Evolutionary conservation across 2,888 invertebrate species (phyloP), one percentile per base, ranked within the genome.

Genomic region (Alentia gelatinosa): DNA sequence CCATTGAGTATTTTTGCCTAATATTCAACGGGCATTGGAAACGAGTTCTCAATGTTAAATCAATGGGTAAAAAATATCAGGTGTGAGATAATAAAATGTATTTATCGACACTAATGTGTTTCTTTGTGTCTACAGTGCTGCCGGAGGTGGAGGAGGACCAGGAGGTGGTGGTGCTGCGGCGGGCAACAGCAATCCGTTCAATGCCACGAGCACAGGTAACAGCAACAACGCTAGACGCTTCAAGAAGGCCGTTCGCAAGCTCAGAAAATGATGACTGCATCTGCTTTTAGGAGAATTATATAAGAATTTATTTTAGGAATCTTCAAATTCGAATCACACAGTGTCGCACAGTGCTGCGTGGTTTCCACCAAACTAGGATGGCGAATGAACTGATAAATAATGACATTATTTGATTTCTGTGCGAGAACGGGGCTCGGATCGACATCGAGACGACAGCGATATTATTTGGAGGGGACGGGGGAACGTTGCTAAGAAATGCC

Each of bases 201-300:
- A n/a, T 39, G 79, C 79, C 79, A 79, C 79, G 15, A 26, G n/a
- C 39, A 19, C 79, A 79, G 39, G 39, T 9, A 79, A 79, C 26
- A 19, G 4, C 12, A 79, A 79, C 79, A 79, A 79, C 19, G 37
- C 79, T 1, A 79, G 79, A 79, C 79, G 79, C 37, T 79, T 79
- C 86, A 86, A 86, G 86, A 86, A 86, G n/a, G 86, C 86, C 0
- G 47, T 86, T 9, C 26, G 86, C 1, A 86, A 86, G 30, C 30
- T 86, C 26, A 23, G 86, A 33, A 86, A 86, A 86, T 86, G 86
- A 86, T 86, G 86, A 86, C 47, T 47, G 79, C 39, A 12, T 15
- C 35, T 79, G 39, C n/a, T 35, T 79, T 12, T 79, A 79, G 79
- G 79, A 68, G 39, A 79, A 79, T 37, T 79, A 79, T 63, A n/a